Evolutionary conservation across 2,888 invertebrate species (phyloP).

Genomic region (Drosophila picticornis): DNA sequence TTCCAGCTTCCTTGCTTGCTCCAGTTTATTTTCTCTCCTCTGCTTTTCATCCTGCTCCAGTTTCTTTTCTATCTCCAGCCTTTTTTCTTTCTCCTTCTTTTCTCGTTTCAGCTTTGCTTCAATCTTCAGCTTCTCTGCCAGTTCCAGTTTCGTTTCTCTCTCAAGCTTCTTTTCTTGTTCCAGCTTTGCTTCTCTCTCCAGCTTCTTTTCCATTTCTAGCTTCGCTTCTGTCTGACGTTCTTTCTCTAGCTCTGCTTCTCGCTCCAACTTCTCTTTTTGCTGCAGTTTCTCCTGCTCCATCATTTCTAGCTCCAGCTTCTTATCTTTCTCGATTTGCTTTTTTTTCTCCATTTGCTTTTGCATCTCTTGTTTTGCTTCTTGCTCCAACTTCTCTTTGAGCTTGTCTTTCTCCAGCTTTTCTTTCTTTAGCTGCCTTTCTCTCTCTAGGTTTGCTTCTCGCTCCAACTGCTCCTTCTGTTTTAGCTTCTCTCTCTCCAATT

Average conservation of each 20-base stretch:
- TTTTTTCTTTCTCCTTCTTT: constrained; percentile 1
- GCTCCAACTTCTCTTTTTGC: background rate
- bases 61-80: background rate
- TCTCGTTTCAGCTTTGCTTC: background rate
- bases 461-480: background rate
- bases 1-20: background rate
- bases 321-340: background rate
- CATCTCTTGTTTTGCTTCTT: no score
- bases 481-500: background rate
- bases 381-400: no score
- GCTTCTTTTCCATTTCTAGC: background rate
- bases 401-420: background rate
- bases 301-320: background rate
- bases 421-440: background rate
- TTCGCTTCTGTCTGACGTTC: background rate
- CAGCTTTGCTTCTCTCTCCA: background rate
- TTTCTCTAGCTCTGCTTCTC: background rate
- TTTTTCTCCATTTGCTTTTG: constrained; percentile 1
- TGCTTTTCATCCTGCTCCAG: background rate
- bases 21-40: constrained; percentile 1
- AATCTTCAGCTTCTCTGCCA: background rate
- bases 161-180: background rate
- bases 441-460: background rate
- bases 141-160: background rate
- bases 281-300: background rate